Base-by-base conservation (phyloP, 30 jellyfish, hydroid and myxozoan genomes). In the Haliclystus octoradiatus region DNA sequence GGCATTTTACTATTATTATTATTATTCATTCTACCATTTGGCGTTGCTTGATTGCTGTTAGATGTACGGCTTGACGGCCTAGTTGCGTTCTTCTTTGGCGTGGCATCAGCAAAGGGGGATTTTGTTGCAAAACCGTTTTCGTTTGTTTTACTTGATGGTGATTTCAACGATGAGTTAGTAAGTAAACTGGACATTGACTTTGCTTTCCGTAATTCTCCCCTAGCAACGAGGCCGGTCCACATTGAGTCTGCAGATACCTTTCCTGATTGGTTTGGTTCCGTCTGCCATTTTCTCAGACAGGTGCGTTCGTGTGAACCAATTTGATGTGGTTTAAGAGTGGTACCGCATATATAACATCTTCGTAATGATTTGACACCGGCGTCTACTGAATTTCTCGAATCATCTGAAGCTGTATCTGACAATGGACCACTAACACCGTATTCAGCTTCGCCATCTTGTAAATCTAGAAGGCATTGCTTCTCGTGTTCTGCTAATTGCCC, bases 281-380 rank as follows among this genome's bases (percentile, higher is more conserved):
- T 12, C 30, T 74, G 88, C 94, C 94, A 82, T 0, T 63, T 73
- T 40, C 88, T 77, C 68, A 68, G 72, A 66, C 94, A 82, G 33
- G 72, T 80, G 60, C 69, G 32, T 63, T 82, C 94, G 79, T 82
- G 94, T 14, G 73, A 65, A 30, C 57, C 51, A 14, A 82, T 73
- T 14, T 46, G 73, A 34, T 73, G 87, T 15, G 75, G 70, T 1
- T 80, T 73, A 61, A 82, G 74, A 0, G 72, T 84, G 49, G 60
- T 52, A 0, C 94, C 94, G 61, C 94, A 82, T 14, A 82, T 72
- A 66, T 82, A 82, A 49, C 94, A 82, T 35, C 94, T 87, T 31
- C 63, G 75, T 1, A 66, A 32, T 50, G 68, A 66, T 13, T 72
- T 71, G 25, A 31, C 32, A 30, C 31, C 46, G 25, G 68, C 84